Percentiles rank a stretch among this genome's conserved stretches.
These are phyloP conservation scores for Gadus macrocephalus DNA, from an alignment of 2,113 vertebrate species.

Conservation along the genomic window DNA sequence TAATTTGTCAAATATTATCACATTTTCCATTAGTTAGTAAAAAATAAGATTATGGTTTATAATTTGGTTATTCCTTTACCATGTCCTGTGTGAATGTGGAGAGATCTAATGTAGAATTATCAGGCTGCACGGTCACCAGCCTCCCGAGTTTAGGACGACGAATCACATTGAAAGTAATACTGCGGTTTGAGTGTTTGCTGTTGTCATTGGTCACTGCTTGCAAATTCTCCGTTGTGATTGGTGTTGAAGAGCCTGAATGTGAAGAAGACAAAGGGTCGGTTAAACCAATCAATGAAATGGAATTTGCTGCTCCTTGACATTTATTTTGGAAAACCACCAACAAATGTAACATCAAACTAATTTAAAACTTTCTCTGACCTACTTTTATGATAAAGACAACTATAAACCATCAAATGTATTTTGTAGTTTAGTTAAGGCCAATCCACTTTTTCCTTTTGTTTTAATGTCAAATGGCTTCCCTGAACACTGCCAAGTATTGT, in stretches of 20 bases:
- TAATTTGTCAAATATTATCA: neutral
- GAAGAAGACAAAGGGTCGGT: conserved; percentile 2
- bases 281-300: neutral
- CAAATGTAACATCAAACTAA: neutral
- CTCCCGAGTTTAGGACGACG: conserved; percentile 78
- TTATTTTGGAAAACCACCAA: neutral
- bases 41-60: neutral
- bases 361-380: no score
- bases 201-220: conserved; percentile 81
- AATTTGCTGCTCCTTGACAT: neutral
- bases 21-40: neutral
- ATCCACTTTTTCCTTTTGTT: neutral
- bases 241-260: conserved; percentile 72
- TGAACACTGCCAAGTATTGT: conserved; percentile 12
- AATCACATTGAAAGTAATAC: conserved; percentile 73
- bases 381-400: no score
- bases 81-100: conserved; percentile 82
- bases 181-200: conserved; percentile 69
- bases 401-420: neutral
- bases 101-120: conserved; percentile 72
- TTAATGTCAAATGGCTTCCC: neutral
- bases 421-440: conserved; percentile 3
- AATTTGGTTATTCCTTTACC: conserved; percentile 68
- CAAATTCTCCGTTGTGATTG: conserved; percentile 75
- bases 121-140: conserved; percentile 66